phyloP scores from a whole-genome alignment of 2,113 vertebrate genomes.

The Bubalus kerabau region DNA sequence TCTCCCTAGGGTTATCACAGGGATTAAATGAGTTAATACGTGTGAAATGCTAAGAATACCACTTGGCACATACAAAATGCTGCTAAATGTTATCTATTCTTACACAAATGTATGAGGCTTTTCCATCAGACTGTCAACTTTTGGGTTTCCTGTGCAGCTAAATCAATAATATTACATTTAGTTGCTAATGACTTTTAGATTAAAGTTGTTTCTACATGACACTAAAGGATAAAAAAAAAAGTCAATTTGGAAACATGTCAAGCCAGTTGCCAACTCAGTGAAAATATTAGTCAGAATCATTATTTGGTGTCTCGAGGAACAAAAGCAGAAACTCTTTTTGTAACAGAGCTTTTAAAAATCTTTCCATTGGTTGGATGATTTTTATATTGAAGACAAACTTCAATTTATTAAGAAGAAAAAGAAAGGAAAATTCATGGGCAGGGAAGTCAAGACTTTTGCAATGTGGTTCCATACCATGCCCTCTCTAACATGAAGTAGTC shows the following conservation, averaged over 20 bases:
- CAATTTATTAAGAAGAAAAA: neutral
- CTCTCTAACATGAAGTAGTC: neutral
- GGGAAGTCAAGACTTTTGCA: neutral
- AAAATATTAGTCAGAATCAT: neutral
- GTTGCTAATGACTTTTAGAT: conserved; percentile 35
- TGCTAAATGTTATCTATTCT: neutral
- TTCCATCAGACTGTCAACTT: neutral
- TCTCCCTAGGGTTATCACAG: neutral
- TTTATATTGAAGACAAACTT: neutral
- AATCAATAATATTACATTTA: conserved; percentile 26
- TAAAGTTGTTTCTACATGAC: neutral
- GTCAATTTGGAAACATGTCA: neutral
- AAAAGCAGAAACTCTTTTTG: neutral
- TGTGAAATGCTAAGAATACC: neutral
- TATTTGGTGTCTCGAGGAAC: neutral
- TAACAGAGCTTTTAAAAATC: neutral
- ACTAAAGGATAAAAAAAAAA: neutral
- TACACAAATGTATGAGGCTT: neutral
- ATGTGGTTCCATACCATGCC: neutral
- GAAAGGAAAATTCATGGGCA: neutral
- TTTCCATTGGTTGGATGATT: neutral
- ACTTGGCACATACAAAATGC: neutral
- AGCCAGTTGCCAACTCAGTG: neutral
- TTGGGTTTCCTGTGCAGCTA: neutral
- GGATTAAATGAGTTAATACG: neutral